Evolutionary conservation across 2,888 invertebrate species (phyloP).

Genomic region (Cryptosula pallasiana): DNA sequence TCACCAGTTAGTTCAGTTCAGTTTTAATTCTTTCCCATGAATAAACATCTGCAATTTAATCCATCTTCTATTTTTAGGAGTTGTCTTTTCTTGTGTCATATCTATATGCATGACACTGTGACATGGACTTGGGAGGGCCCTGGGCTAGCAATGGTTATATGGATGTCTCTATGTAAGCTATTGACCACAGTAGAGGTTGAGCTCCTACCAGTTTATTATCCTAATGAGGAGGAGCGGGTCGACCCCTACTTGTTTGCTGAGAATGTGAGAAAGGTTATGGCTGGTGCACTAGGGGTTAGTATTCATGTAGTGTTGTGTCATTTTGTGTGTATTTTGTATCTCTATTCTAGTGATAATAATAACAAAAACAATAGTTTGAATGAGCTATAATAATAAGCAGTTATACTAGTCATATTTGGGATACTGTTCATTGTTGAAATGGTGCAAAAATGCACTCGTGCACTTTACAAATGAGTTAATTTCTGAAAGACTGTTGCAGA

Average conservation of each 20-base stretch:
- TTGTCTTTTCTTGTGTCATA: too few relatives aligned
- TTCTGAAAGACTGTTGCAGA: too few relatives aligned
- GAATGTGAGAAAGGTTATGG: slow-evolving; percentile 85
- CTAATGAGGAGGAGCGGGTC: slow-evolving; percentile 75
- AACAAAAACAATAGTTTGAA: too few relatives aligned
- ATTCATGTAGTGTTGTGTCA: too few relatives aligned
- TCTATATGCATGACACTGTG: slow-evolving; percentile 53
- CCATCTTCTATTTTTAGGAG: too few relatives aligned
- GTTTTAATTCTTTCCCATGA: too few relatives aligned
- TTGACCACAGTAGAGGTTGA: slow-evolving; percentile 71
- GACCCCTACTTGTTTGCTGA: slow-evolving; percentile 83
- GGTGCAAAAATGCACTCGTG: too few relatives aligned
- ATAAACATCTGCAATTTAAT: too few relatives aligned
- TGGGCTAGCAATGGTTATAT: slow-evolving; percentile 71
- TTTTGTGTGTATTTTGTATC: too few relatives aligned
- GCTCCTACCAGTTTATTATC: slow-evolving; percentile 84
- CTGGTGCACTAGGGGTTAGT: slow-evolving; percentile 44
- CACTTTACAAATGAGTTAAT: too few relatives aligned
- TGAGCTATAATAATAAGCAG: too few relatives aligned
- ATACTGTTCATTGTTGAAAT: neutral
- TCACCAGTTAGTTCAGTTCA: too few relatives aligned
- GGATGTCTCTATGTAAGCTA: slow-evolving; percentile 82
- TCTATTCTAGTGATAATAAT: neutral
- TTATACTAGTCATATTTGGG: neutral
- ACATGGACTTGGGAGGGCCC: slow-evolving; percentile 65